These are phyloP conservation scores for Melanitta fusca DNA, from an alignment of 2,797 vertebrate species.

Conservation along the genomic window DNA sequence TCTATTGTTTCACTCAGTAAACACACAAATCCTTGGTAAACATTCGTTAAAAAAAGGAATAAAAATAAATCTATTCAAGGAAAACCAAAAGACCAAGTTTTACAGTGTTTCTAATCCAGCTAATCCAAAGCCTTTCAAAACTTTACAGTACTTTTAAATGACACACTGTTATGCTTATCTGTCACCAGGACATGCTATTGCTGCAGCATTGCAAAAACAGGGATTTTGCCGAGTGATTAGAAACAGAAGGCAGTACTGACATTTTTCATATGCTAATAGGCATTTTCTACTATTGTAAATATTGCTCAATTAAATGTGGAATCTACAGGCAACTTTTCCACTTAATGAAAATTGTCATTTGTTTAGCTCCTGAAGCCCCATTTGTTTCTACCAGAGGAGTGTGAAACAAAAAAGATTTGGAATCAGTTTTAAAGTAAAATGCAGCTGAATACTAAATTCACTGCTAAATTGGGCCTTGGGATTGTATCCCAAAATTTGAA, in stretches of 20 bases:
- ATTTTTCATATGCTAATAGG: neutral
- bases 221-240: neutral
- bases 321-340: neutral
- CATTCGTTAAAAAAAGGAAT: neutral
- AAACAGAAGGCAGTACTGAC: neutral
- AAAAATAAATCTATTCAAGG: neutral
- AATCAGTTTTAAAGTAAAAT: neutral
- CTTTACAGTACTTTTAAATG: neutral
- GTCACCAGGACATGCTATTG: neutral
- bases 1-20: neutral
- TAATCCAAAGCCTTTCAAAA: neutral
- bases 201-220: neutral
- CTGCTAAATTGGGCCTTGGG: neutral
- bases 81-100: neutral
- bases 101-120: neutral
- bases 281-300: neutral
- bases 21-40: neutral
- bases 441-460: neutral
- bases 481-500: neutral
- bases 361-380: neutral
- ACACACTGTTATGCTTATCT: neutral
- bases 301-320: neutral
- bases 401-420: neutral
- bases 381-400: neutral
- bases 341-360: neutral